These are phyloP conservation scores for Terebella lapidaria DNA, from an alignment of 2,888 invertebrate genomes.

Conservation along the genomic window DNA sequence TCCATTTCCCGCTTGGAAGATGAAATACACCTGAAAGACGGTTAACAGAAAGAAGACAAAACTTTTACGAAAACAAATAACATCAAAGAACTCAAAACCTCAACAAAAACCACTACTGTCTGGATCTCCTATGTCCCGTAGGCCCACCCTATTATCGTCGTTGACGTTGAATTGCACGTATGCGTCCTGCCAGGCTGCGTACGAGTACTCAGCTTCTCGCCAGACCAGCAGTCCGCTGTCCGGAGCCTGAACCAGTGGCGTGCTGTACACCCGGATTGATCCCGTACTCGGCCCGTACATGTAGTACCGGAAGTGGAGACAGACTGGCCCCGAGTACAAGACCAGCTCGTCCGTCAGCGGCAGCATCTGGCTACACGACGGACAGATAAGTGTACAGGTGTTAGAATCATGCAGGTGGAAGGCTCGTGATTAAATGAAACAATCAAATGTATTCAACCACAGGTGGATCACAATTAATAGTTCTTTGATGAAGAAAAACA, in stretches of 20 bases:
- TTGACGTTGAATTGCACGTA: too few relatives aligned
- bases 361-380: neutral
- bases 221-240: neutral
- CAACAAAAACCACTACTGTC: too few relatives aligned
- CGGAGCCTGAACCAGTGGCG: neutral
- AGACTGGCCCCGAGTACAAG: neutral
- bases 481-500: neutral
- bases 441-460: neutral
- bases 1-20: neutral
- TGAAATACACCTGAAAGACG: neutral
- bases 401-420: too few relatives aligned
- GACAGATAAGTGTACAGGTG: too few relatives aligned
- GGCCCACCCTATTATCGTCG: too few relatives aligned
- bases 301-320: neutral
- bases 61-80: too few relatives aligned
- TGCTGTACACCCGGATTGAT: neutral
- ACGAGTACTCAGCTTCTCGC: neutral
- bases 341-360: neutral
- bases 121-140: too few relatives aligned
- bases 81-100: too few relatives aligned
- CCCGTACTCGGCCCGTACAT: neutral
- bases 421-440: too few relatives aligned
- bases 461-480: neutral
- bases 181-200: neutral
- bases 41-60: too few relatives aligned